Percentiles rank a stretch among this genome's conserved stretches.
Conservation (phyloP, 2,888 invertebrate genomes). For the Eristalis tenax region DNA sequence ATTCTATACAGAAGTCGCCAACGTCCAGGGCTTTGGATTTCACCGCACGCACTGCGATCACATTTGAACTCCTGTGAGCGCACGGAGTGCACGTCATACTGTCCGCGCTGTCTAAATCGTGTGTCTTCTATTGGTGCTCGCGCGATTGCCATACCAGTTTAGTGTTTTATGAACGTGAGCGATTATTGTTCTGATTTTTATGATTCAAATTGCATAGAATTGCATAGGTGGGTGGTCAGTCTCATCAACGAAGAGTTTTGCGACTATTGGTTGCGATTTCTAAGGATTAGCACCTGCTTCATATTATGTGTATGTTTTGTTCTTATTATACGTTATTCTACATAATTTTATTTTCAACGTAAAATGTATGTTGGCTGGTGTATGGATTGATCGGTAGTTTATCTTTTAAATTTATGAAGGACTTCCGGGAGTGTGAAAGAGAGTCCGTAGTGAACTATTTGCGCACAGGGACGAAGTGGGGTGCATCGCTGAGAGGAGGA, state of each 20-base stretch:
- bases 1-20: slow-evolving; percentile 66
- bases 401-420: neutral
- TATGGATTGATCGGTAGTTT: neutral
- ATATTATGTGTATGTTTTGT: slow-evolving; percentile 65
- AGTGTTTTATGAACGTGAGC: slow-evolving; percentile 61
- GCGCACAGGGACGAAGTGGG: neutral
- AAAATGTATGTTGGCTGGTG: slow-evolving; percentile 17
- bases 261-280: slow-evolving; percentile 58
- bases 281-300: slow-evolving; percentile 62
- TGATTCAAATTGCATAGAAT: slow-evolving; percentile 60
- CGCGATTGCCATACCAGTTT: slow-evolving; percentile 36
- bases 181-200: slow-evolving; percentile 69
- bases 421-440: neutral
- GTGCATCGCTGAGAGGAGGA: neutral
- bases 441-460: neutral
- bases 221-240: slow-evolving; percentile 67
- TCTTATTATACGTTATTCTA: slow-evolving; percentile 1
- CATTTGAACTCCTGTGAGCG: slow-evolving; percentile 68
- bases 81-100: slow-evolving; percentile 68
- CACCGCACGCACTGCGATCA: slow-evolving; percentile 65
- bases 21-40: slow-evolving; percentile 61
- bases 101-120: slow-evolving; percentile 64
- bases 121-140: slow-evolving; percentile 30
- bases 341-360: slow-evolving; percentile 21
- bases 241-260: slow-evolving; percentile 63